These are phyloP conservation scores for Eidolon dupreanum DNA, from an alignment of 2,797 vertebrate species.

Conservation along the genomic window DNA sequence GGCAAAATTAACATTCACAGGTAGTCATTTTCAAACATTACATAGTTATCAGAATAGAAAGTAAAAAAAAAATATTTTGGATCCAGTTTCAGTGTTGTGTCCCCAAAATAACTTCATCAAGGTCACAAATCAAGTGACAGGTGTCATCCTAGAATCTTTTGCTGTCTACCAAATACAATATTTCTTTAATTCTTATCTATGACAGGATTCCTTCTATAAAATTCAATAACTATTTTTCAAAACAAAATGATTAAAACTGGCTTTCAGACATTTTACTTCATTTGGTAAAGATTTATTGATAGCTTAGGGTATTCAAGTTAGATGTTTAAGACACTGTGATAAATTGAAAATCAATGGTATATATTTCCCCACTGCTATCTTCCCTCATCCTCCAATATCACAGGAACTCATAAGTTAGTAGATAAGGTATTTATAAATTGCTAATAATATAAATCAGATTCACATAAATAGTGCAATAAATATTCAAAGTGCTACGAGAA, in stretches of 20 bases:
- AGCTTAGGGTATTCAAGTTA: not conserved
- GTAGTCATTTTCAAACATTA: not conserved
- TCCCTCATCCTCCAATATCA: not conserved
- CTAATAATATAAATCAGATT: not conserved
- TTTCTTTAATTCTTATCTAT: not conserved
- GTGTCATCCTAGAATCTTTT: not conserved
- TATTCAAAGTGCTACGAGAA: not conserved
- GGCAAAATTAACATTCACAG: not conserved
- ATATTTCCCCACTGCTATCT: not conserved
- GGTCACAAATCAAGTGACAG: not conserved
- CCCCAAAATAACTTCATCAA: not conserved
- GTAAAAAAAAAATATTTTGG: not conserved
- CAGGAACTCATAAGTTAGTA: not conserved
- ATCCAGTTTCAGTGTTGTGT: not conserved
- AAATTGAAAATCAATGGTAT: not conserved
- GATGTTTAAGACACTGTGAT: not conserved
- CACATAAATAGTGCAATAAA: not conserved
- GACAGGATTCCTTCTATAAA: not conserved
- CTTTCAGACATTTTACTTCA: not conserved
- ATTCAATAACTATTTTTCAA: not conserved
- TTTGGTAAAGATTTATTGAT: constrained; percentile 12
- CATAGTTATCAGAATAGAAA: not conserved
- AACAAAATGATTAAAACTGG: not conserved
- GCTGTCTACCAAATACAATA: not conserved
- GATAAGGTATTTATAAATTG: not conserved